These are phyloP conservation scores for Nyctereutes procyonoides DNA, from an alignment of 2,113 vertebrate genomes.

Conservation along the genomic window DNA sequence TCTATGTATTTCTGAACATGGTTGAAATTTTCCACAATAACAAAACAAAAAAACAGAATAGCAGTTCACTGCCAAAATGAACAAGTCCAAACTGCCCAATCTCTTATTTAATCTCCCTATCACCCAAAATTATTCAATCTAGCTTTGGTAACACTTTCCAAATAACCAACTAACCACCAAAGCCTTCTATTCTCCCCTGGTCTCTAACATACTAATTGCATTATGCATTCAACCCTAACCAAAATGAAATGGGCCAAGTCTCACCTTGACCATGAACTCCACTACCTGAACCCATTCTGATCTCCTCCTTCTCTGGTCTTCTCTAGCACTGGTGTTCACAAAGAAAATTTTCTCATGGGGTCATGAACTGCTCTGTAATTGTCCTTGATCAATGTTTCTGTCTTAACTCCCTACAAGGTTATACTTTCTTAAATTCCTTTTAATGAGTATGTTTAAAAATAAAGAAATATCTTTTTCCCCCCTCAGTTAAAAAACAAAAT, in stretches of 20 bases:
- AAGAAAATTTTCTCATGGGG: background rate
- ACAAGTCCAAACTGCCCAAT: background rate
- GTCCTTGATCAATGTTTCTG: background rate
- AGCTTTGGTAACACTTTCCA: background rate
- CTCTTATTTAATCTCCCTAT: background rate
- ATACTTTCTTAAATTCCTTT: constrained; percentile 31
- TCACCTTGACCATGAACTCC: background rate
- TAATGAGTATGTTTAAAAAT: background rate
- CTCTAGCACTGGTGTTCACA: background rate
- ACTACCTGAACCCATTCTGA: background rate
- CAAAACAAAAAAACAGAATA: background rate
- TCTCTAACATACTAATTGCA: background rate
- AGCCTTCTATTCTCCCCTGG: background rate
- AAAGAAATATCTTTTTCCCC: background rate
- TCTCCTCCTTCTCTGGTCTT: background rate
- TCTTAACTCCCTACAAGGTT: background rate
- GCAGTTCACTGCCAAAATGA: background rate
- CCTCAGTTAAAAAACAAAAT: background rate
- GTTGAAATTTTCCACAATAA: background rate
- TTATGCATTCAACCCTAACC: background rate
- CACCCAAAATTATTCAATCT: background rate
- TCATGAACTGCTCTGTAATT: background rate
- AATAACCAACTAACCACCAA: background rate
- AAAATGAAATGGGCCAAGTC: background rate
- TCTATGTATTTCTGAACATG: background rate